Percentiles rank a stretch among this genome's conserved stretches.
phyloP scores from a whole-genome alignment of 1,140 invertebrate genomes.

The Caenorhabditis remanei region DNA sequence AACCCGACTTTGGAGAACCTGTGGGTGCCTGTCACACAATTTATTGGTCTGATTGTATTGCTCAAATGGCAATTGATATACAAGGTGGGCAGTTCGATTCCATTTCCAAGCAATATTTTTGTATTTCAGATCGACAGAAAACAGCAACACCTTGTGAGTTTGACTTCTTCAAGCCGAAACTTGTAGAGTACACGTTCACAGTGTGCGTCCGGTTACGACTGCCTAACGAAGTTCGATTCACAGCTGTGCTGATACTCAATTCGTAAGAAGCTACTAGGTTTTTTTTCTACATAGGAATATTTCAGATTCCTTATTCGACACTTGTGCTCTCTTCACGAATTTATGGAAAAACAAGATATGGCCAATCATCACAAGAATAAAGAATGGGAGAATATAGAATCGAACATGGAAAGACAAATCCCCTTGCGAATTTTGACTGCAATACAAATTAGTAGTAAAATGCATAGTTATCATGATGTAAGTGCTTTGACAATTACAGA shows the following conservation, averaged over 20 bases:
- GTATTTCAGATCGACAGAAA: not conserved
- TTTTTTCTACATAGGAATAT: not conserved
- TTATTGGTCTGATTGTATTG: constrained; percentile 47
- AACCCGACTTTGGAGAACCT: constrained; percentile 8
- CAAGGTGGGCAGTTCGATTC: not conserved
- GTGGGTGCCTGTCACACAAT: constrained; percentile 11
- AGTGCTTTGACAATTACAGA: not conserved
- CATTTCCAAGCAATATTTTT: not conserved
- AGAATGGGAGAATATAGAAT: constrained; percentile 33
- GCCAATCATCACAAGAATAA: not conserved
- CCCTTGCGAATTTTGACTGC: constrained; percentile 20
- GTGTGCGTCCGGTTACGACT: constrained; percentile 21
- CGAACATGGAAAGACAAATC: constrained; percentile 44
- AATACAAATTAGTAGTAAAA: constrained; percentile 44
- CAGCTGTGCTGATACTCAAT: constrained; percentile 11
- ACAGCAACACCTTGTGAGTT: not conserved
- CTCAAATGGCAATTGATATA: constrained; percentile 40
- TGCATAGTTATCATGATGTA: constrained; percentile 48
- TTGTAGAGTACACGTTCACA: constrained; percentile 21
- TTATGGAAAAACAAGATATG: constrained; percentile 31
- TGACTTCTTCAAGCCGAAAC: constrained; percentile 24
- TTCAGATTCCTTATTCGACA: constrained; percentile 9
- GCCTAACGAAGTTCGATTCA: constrained; percentile 33
- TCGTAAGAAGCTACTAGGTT: not conserved
- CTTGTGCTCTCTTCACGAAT: not conserved